Evolutionary conservation across 2,797 vertebrate genomes (phyloP).

Genomic region (Dipus sagitta): DNA sequence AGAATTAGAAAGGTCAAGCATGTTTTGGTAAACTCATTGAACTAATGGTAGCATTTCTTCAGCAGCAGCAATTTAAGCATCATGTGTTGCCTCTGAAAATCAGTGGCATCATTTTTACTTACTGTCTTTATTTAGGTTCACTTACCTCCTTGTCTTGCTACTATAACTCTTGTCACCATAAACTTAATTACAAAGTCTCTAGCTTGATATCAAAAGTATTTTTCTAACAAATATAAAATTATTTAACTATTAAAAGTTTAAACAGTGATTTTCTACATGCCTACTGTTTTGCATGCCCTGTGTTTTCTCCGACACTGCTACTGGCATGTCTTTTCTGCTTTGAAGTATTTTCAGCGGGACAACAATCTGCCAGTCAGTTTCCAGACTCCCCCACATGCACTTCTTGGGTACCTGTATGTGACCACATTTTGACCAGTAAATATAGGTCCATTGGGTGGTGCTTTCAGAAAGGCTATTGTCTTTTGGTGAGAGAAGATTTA

Average conservation of each 20-base stretch:
- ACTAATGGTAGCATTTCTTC: background rate
- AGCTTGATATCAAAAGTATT: background rate
- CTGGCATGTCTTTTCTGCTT: background rate
- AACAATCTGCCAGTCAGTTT: background rate
- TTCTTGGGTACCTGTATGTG: background rate
- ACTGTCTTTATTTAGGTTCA: background rate
- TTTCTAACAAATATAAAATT: background rate
- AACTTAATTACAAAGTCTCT: slow-evolving; percentile 25
- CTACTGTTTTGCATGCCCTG: background rate
- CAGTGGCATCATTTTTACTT: background rate
- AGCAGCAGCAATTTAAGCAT: background rate
- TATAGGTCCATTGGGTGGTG: background rate
- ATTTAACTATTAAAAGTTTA: background rate
- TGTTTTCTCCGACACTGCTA: background rate
- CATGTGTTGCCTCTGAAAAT: background rate
- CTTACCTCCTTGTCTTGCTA: background rate
- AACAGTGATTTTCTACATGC: background rate
- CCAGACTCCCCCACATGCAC: background rate
- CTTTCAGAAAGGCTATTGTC: background rate
- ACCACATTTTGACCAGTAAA: background rate
- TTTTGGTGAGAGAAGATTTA: background rate
- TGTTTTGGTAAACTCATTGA: background rate
- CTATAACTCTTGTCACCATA: background rate
- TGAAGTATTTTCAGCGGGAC: background rate
- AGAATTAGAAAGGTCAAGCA: background rate